Evolutionary conservation across 2,113 vertebrate species (phyloP), one percentile per base, ranked within the genome.

Genomic region (Lynx canadensis): DNA sequence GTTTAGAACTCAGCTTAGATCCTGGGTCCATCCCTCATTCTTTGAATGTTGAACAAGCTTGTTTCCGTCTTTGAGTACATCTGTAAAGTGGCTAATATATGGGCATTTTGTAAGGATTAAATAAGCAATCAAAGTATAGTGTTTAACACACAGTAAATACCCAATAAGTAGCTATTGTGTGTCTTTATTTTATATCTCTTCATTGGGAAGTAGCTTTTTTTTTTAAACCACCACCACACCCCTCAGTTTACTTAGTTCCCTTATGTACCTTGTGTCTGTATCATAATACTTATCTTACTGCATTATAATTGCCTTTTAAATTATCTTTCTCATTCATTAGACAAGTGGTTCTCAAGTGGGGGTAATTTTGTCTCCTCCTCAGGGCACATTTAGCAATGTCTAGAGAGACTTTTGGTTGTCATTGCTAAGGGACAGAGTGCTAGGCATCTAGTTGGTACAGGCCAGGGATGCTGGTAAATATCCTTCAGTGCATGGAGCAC

Each of bases 121-220:
- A 65, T 57, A 92, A 94, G 23, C 38, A 80, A 76, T 36, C 8
- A 60, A 74, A 52, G 38, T 79, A 29, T 79, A 48, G 5, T 80
- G 55, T 83, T 87, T 83, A 87, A 45, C 7, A 78, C 5, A 55
- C 27, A 14, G 10, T 48, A 91, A 69, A 52, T 19, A 80, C 27
- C 10, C 4, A 60, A n/a, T 31, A 85, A 85, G 63, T 41, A 91
- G 78, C n/a, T 79, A 68, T 31, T 73, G 8, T 65, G 69, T 95
- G 36, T 94, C 27, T 93, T 94, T 65, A 69, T 88, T 79, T 97
- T 73, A 55, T 78, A 21, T 81, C 36, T 90, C 12, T 31, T 95
- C 36, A 29, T 23, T 80, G 38, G 12, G 52, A 63, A 82, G 38
- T 25, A 65, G 23, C 1, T 85, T 25, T 19, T 90, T 76, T 41